Base-by-base conservation (phyloP, 2,113 vertebrate species). In the Siphamia tubifer region DNA sequence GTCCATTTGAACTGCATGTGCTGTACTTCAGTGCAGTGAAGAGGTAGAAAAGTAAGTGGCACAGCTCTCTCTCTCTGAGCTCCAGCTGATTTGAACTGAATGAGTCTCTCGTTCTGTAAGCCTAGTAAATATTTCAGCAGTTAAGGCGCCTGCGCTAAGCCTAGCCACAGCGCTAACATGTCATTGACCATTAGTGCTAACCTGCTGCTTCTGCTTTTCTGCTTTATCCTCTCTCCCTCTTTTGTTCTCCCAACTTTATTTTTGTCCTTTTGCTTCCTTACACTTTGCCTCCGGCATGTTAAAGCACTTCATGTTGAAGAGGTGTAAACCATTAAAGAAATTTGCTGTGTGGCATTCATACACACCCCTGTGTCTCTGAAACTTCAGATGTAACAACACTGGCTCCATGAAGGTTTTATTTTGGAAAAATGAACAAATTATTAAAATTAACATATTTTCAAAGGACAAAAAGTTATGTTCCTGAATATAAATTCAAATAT, bases 141-240 rank as follows among this genome's bases (percentile, higher is more conserved):
- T 56, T 65, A 63, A 79, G 54, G 82, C 43, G 65, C 74, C 78
- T 69, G 70, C 25, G 69, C 78, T 65, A 39, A 64, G 77, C 77
- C 76, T 62, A 73, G 84, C 85, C 79, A 38, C 74, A 52, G 79
- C 19, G 57, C 81, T 84, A 80, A 83, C 77, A 76, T 86, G 89
- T 87, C 87, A 82, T 57, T 91, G 89, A 89, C 87, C 87, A 90
- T 92, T 91, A 90, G 85, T 86, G 87, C 87, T 88, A 87, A 90
- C 80, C 81, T 84, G 86, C 70, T 84, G 81, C 74, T 81, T 56
- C 72, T 64, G 70, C 70, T 67, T 62, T 51, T 71, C 66, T 16
- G 31, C 70, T 45, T 57, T 23, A 47, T 74, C 60, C 23, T 54
- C 28, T 13, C 27, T 21, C 35, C 40, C 42, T 67, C 74, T 56